phyloP scores from a whole-genome alignment of 2,888 invertebrate genomes.

The Nomada hirtipes region DNA sequence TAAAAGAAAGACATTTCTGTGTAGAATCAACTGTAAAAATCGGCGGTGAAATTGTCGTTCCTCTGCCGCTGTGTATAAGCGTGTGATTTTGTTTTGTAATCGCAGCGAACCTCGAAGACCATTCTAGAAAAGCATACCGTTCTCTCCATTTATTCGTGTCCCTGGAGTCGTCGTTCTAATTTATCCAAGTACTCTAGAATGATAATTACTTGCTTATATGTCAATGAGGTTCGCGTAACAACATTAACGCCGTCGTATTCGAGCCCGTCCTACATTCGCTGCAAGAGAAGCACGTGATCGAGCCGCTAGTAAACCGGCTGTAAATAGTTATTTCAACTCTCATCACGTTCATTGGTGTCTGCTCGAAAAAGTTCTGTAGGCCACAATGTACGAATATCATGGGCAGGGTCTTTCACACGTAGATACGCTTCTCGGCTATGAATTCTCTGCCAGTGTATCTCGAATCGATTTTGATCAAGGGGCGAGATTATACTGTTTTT shows the following conservation, averaged over 20 bases:
- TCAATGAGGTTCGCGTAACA: slow-evolving; percentile 61
- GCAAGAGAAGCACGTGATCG: slow-evolving; percentile 31
- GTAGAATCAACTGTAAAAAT: no score
- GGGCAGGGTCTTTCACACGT: background rate
- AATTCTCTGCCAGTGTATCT: slow-evolving; percentile 5
- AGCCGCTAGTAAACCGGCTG: slow-evolving; percentile 27
- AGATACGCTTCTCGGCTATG: background rate
- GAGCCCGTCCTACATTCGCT: slow-evolving; percentile 45
- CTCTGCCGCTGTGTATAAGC: no score
- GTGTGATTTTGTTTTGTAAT: slow-evolving; percentile 9
- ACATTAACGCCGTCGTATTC: slow-evolving; percentile 31
- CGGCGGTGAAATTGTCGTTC: no score
- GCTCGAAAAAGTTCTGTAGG: slow-evolving; percentile 12
- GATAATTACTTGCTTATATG: slow-evolving; percentile 58
- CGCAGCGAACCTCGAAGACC: background rate
- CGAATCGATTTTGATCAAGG: background rate
- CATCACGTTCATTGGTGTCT: slow-evolving; percentile 13
- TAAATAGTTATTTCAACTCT: slow-evolving; percentile 37
- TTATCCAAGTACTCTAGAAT: slow-evolving; percentile 38
- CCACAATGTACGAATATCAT: background rate
- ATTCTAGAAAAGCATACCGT: slow-evolving; percentile 11
- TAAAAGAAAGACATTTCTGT: no score
- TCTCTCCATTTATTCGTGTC: slow-evolving; percentile 20
- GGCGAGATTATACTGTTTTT: background rate
- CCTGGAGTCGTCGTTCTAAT: slow-evolving; percentile 38